phyloP scores from a whole-genome alignment of 2,888 invertebrate species.

The Mylabris sibirica region DNA sequence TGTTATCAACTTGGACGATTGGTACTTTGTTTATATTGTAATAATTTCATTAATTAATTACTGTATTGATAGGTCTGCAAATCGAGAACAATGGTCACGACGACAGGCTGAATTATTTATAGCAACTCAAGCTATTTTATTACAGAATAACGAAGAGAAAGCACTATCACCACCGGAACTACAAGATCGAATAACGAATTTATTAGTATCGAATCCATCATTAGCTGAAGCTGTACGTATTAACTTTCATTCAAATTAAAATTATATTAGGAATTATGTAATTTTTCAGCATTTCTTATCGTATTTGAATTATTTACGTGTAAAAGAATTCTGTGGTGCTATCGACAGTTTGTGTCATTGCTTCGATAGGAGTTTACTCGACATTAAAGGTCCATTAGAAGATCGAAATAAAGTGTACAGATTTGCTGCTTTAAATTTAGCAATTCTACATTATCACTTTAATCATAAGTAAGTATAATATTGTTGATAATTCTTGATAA shows the following conservation, averaged over 20 bases:
- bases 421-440: constrained; percentile 90
- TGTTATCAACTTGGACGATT: constrained; percentile 36
- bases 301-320: constrained; percentile 86
- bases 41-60: constrained; percentile 9
- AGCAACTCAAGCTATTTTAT: constrained; percentile 82
- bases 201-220: constrained; percentile 79
- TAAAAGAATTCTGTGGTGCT: constrained; percentile 86
- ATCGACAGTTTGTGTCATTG: constrained; percentile 83
- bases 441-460: constrained; percentile 87
- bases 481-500: no score
- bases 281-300: constrained; percentile 84
- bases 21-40: constrained; percentile 36
- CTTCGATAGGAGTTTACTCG: constrained; percentile 71
- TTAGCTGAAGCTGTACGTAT: constrained; percentile 81
- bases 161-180: constrained; percentile 80
- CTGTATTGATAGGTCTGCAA: constrained; percentile 54
- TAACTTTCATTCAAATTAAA: not conserved
- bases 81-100: constrained; percentile 79
- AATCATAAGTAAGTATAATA: constrained; percentile 75
- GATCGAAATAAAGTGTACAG: constrained; percentile 74
- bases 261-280: constrained; percentile 19
- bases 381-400: constrained; percentile 62
- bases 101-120: constrained; percentile 90
- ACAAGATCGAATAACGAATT: constrained; percentile 75
- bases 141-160: constrained; percentile 82